Base-by-base conservation (phyloP, 2,113 vertebrate species). In the Anthoscopus minutus region DNA sequence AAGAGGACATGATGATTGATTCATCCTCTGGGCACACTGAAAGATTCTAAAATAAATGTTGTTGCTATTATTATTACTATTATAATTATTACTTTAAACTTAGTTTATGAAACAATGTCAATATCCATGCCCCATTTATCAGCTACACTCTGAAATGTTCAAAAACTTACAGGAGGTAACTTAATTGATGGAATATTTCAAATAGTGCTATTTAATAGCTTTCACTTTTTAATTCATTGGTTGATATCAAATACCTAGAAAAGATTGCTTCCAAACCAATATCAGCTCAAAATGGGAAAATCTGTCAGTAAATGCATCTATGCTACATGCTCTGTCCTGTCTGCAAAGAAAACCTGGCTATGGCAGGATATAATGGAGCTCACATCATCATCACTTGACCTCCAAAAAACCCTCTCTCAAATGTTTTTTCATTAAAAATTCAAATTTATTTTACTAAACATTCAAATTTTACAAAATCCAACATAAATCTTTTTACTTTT, bases 1-100 rank as follows among this genome's bases (percentile, higher is more conserved):
- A 99, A 82, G 99, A 99, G 30, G 99, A 99, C 99, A 99, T 99
- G 93, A 99, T 99, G 93, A 99, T 99, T 5, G 99, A 99, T 94
- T 99, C 99, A 94, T 99, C 99, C 96, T 99, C 99, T 69, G 99
- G 99, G 96, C 99, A 99, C 62, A 99, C 99, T 11, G 99, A 99
- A 95, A 99, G 98, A 98, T 99, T 99, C 99, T 99, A 51, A 57
- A 79, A 95, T 31, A 94, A 81, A 92, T 6, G 5, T 28, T 61
- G 33, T 48, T 78, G 37, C 8, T 50, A 7, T 70, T 71, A 65
- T 28, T 65, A 86, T 61, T 69, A 85, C n/a, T n/a, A n/a, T n/a
- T n/a, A n/a, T 57, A 35, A 23, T 37, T 78, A 70, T 17, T 76
- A 77, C 6, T 88, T 87, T 30, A 40, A 78, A 67, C 21, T 23